These are phyloP conservation scores for Brachirus orientalis DNA, from an alignment of 2,113 vertebrate genomes.

Conservation along the genomic window DNA sequence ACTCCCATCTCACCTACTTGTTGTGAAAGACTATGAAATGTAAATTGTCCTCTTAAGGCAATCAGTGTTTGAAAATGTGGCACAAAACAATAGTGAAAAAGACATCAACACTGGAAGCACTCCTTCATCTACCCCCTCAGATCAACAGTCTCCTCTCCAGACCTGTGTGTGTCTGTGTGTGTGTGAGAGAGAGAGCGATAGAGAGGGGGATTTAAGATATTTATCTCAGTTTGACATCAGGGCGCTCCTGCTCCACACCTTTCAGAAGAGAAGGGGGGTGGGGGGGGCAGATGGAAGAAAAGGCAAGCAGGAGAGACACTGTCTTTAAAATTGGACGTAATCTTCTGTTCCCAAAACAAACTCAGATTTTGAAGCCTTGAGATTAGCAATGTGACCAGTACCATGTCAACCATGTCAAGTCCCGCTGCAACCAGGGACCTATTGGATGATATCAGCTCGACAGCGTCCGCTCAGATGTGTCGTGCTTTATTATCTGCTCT, in stretches of 20 bases:
- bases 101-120: constrained; percentile 70
- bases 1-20: constrained; percentile 71
- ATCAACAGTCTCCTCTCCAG: constrained; percentile 62
- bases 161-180: constrained; percentile 40
- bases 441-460: no score
- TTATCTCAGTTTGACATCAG: constrained; percentile 70
- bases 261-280: constrained; percentile 57
- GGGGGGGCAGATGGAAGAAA: constrained; percentile 43
- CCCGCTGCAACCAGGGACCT: no score
- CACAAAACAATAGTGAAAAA: constrained; percentile 73
- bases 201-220: constrained; percentile 21
- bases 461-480: no score
- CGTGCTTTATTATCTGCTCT: no score
- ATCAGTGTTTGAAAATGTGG: constrained; percentile 75
- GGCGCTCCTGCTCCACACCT: constrained; percentile 52
- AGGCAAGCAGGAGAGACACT: constrained; percentile 1
- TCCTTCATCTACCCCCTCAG: constrained; percentile 74
- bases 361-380: no score
- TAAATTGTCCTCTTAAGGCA: constrained; percentile 79
- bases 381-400: no score
- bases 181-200: not conserved
- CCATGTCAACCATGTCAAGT: no score
- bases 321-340: no score
- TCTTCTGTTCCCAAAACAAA: no score
- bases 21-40: constrained; percentile 76